phyloP scores from a whole-genome alignment of 2,797 vertebrate genomes.

The Mycteria americana region DNA sequence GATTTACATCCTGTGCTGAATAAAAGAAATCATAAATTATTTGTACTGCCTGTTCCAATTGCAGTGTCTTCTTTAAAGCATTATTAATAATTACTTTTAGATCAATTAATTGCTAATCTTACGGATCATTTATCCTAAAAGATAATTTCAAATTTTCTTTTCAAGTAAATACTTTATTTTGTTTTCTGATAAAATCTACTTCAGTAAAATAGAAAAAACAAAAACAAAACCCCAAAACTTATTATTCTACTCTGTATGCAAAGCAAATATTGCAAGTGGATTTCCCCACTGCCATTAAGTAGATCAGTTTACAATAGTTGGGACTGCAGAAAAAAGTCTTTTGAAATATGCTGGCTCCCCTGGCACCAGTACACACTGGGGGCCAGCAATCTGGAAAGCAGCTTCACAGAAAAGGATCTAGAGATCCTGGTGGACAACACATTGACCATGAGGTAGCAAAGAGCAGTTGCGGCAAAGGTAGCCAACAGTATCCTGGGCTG shows the following conservation, averaged over 20 bases:
- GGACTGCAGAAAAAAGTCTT: neutral
- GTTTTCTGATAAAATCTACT: neutral
- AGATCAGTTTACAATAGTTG: neutral
- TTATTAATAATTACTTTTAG: neutral
- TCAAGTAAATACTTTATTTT: neutral
- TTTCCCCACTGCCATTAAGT: neutral
- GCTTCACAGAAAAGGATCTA: neutral
- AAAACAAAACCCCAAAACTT: rapidly evolving
- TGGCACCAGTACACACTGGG: neutral
- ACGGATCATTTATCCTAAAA: neutral
- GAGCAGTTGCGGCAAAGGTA: neutral
- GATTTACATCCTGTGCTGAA: neutral
- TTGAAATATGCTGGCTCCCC: neutral
- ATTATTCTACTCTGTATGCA: neutral
- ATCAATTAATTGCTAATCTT: neutral
- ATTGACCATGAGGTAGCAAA: neutral
- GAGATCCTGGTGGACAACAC: neutral
- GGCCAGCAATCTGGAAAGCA: neutral
- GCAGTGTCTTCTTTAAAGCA: neutral
- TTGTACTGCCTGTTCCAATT: neutral
- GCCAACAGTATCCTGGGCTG: neutral
- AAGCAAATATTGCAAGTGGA: neutral
- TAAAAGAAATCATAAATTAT: neutral
- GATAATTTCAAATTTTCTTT: neutral
- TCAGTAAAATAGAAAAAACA: neutral